These are phyloP conservation scores for Darevskia nairensis DNA, from an alignment of 2,797 vertebrate species.

Conservation along the genomic window DNA sequence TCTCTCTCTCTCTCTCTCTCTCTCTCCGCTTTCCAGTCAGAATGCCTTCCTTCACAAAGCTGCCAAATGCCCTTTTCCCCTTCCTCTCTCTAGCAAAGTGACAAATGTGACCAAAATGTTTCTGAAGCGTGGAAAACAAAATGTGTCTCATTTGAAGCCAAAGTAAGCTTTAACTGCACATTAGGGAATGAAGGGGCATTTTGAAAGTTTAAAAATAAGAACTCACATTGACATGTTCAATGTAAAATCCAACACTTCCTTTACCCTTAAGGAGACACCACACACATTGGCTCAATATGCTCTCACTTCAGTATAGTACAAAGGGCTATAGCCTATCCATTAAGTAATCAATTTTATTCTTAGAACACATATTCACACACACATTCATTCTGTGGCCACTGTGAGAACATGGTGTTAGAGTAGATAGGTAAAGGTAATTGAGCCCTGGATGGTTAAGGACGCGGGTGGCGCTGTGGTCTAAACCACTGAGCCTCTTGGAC, in stretches of 20 bases:
- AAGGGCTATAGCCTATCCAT: constrained; percentile 40
- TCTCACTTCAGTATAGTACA: background rate
- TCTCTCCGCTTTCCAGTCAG: constrained; percentile 7
- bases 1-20: background rate
- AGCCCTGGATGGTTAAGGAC: too few relatives aligned
- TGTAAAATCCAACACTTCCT: constrained; percentile 58
- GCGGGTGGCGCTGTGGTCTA: too few relatives aligned
- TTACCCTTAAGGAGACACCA: constrained; percentile 39
- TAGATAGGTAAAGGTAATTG: too few relatives aligned
- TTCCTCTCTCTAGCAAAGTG: constrained; percentile 11
- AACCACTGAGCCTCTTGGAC: too few relatives aligned
- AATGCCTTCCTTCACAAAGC: constrained; percentile 36
- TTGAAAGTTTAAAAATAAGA: constrained; percentile 22
- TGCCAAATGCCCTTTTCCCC: constrained; percentile 37
- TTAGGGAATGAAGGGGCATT: constrained; percentile 19
- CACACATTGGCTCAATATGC: constrained; percentile 51
- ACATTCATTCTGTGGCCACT: background rate
- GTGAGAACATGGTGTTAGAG: too few relatives aligned
- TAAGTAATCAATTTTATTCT: constrained; percentile 36
- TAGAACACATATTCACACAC: background rate
- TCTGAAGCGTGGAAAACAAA: constrained; percentile 65
- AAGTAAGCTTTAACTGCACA: background rate
- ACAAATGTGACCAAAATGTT: constrained; percentile 53
- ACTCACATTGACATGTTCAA: constrained; percentile 22
- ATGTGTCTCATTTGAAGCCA: constrained; percentile 45